Evolutionary conservation across 2,113 vertebrate species (phyloP), one percentile per base, ranked within the genome.

Genomic region (human (Homo sapiens)): DNA sequence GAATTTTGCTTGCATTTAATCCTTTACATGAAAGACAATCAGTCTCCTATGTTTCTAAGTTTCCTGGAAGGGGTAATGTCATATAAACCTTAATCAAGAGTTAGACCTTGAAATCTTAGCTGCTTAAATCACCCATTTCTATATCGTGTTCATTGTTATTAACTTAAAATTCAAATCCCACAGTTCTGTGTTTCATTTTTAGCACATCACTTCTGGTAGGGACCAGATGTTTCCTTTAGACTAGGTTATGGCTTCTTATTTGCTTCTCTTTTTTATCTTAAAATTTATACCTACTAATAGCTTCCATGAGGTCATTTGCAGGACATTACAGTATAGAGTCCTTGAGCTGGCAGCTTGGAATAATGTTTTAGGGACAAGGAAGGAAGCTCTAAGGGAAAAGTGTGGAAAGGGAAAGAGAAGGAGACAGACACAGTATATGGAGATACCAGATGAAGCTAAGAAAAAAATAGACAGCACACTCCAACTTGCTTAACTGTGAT

Each of bases 161-260:
- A 70, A 80, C n/a, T 57, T 61, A 93, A 68, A 55, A 72, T 92
- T 75, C 52, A 84, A 83, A 90, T 95, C 68, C 52, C 83, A 70
- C 17, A 59, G 25, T 3, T 32, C 20, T 27, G 35, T 35, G 16
- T 78, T 43, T 96, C 35, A 90, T 90, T 96, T 92, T 94, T 79
- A 93, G 80, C 18, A 48, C 6, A 75, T 57, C 32, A 45, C 40
- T 96, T 73, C 66, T 1, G 7, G 55, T 72, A 25, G 52, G 40
- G 22, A 81, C 50, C 95, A 98, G 98, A 85, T 97, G 98, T 98
- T 98, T 97, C 97, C 97, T 98, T 84, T 94, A 86, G 25, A 87
- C 61, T 35, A 38, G 12, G 27, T 22, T 52, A 59, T 45, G 13
- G 16, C 18, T 89, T 94, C 23, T 93, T 61, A 50, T 55, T 88